These are phyloP conservation scores for Baryphthengus martii DNA, from an alignment of 2,113 vertebrate species.

Conservation along the genomic window DNA sequence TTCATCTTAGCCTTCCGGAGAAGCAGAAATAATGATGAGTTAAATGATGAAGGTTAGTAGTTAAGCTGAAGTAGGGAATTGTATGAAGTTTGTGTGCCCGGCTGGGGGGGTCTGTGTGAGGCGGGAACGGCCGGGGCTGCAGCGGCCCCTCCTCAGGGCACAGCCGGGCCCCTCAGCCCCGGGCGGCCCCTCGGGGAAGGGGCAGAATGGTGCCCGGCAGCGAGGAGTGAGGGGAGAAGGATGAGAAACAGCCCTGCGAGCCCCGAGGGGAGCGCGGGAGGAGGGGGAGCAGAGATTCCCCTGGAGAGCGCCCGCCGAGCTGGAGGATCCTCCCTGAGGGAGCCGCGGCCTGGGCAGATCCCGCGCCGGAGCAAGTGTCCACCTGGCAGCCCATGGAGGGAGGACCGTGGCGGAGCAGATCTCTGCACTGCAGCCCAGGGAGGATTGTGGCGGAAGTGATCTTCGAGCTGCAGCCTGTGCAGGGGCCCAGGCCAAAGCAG, in stretches of 20 bases:
- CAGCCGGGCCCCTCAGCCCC: background rate
- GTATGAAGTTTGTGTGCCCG: fast-evolving
- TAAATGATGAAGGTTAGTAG: background rate
- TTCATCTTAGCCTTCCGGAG: background rate
- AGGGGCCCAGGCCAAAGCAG: background rate
- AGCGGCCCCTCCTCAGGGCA: background rate
- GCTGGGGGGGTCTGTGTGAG: background rate
- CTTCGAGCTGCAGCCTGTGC: too few relatives aligned
- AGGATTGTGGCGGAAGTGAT: background rate
- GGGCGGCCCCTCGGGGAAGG: background rate
- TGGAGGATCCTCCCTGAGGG: background rate
- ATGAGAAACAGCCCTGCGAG: fast-evolving
- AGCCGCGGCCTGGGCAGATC: background rate
- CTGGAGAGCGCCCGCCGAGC: fast-evolving
- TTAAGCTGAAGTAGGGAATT: background rate
- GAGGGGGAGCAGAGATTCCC: background rate
- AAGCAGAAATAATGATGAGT: background rate
- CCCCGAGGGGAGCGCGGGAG: background rate
- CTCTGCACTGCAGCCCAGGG: background rate
- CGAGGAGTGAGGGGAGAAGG: background rate
- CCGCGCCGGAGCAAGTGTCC: fast-evolving
- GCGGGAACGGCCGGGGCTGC: background rate
- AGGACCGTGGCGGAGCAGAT: background rate
- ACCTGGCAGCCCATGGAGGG: background rate
- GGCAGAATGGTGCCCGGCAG: too few relatives aligned